Percentiles rank a stretch among this genome's conserved stretches.
These are phyloP conservation scores for Gnatocerus cornutus DNA, from an alignment of 2,888 invertebrate species.

Conservation along the genomic window DNA sequence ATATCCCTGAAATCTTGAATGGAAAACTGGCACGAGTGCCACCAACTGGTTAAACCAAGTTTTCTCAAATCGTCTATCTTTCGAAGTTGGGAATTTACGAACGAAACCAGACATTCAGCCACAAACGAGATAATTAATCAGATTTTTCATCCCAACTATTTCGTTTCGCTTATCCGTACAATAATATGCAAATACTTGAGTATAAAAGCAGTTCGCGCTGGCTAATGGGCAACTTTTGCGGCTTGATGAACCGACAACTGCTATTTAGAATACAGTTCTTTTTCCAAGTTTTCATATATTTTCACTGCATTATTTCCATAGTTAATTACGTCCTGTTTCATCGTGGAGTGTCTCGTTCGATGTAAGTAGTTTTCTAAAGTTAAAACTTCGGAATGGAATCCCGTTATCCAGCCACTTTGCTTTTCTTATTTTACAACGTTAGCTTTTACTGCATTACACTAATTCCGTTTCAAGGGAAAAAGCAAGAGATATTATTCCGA, in stretches of 20 bases:
- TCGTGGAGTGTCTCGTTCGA: slow-evolving; percentile 27
- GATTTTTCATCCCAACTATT: slow-evolving; percentile 30
- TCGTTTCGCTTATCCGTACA: background rate
- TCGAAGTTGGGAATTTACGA: slow-evolving; percentile 15
- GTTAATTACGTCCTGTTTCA: slow-evolving; percentile 28
- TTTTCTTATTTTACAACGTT: slow-evolving; percentile 41
- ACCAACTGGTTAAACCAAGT: slow-evolving; percentile 28
- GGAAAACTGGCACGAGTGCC: slow-evolving; percentile 21
- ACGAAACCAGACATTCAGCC: slow-evolving; percentile 5
- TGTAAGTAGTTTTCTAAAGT: slow-evolving; percentile 43
- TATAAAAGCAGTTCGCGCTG: slow-evolving; percentile 6
- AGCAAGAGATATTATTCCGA: slow-evolving; percentile 27
- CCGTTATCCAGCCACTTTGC: slow-evolving; percentile 36
- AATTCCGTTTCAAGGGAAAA: slow-evolving; percentile 37
- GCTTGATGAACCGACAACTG: slow-evolving; percentile 25
- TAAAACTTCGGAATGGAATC: slow-evolving; percentile 41
- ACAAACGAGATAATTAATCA: slow-evolving; percentile 36
- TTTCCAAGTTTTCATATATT: slow-evolving; percentile 29
- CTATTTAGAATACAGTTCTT: slow-evolving; percentile 29
- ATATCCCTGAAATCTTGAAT: slow-evolving; percentile 31
- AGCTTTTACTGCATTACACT: slow-evolving; percentile 44
- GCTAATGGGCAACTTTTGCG: slow-evolving; percentile 34
- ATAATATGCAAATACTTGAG: slow-evolving; percentile 7
- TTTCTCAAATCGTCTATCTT: slow-evolving; percentile 23
- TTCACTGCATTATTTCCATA: slow-evolving; percentile 33